Percentiles rank a stretch among this genome's conserved stretches.
Evolutionary conservation across 2,797 vertebrate species (phyloP).

Genomic region (Bucorvus abyssinicus): DNA sequence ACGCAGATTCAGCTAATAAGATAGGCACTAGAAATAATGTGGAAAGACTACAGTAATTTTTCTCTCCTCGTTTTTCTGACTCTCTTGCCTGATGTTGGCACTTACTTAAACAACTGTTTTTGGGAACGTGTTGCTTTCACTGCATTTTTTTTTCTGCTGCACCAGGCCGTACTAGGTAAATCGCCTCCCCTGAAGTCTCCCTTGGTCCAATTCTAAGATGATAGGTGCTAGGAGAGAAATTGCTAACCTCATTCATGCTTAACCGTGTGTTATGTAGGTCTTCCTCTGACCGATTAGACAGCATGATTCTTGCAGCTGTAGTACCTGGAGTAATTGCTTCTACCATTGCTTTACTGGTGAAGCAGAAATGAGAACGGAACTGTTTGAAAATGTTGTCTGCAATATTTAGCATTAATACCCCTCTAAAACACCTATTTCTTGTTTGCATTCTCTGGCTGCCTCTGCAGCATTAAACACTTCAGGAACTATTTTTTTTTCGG

Average conservation of each 20-base stretch:
- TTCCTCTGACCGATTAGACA: not conserved
- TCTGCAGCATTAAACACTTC: not conserved
- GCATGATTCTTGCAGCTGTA: accelerated
- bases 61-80: not conserved
- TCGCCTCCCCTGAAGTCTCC: not conserved
- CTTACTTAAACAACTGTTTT: not conserved
- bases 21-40: not conserved
- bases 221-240: not conserved
- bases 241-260: accelerated
- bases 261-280: not conserved
- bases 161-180: not conserved
- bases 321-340: not conserved
- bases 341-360: not conserved
- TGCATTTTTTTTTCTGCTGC: not conserved
- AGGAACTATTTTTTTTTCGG: not conserved
- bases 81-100: not conserved
- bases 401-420: not conserved
- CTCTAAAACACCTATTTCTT: not conserved
- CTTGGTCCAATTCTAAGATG: not conserved
- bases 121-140: not conserved
- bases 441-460: not conserved
- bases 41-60: not conserved
- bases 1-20: not conserved
- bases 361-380: not conserved
- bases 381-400: not conserved